Conservation (phyloP, 2,113 vertebrate species). For the Hydropotes inermis region DNA sequence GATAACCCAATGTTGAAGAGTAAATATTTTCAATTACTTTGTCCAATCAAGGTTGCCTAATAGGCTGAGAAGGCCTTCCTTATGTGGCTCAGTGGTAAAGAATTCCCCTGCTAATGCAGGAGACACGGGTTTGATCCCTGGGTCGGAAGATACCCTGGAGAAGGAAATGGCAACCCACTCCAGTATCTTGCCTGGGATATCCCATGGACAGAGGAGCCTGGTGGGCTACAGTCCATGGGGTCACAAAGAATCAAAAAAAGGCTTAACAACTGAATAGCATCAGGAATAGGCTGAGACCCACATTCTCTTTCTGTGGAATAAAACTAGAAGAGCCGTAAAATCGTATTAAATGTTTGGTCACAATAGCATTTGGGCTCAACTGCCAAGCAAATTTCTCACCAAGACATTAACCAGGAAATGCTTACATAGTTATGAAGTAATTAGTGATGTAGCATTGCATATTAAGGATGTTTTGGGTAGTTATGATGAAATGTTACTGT, state of each 20-base stretch:
- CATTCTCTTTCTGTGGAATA: background rate
- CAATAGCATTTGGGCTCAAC: background rate
- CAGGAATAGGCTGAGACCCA: slow-evolving; percentile 49
- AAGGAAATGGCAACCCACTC: background rate
- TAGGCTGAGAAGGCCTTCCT: slow-evolving; percentile 38
- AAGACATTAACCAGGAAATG: slow-evolving; percentile 36
- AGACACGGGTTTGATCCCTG: background rate
- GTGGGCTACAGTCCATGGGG: background rate
- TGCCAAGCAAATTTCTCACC: slow-evolving; percentile 35
- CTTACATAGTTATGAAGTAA: slow-evolving; percentile 3
- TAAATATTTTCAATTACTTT: slow-evolving; percentile 62
- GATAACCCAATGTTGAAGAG: slow-evolving; percentile 38
- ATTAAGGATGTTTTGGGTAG: slow-evolving; percentile 6
- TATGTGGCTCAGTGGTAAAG: background rate
- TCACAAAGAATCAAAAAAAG: background rate
- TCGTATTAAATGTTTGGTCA: background rate
- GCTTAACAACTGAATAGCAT: background rate
- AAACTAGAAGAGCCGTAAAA: background rate
- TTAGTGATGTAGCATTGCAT: slow-evolving; percentile 16
- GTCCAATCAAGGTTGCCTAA: slow-evolving; percentile 54
- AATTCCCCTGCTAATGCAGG: background rate
- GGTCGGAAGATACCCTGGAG: background rate
- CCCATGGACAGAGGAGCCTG: background rate
- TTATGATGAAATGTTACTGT: slow-evolving; percentile 53
- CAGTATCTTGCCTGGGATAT: background rate